Evolutionary conservation across 2,113 vertebrate genomes (phyloP).

Genomic region (Cisticola juncidis): DNA sequence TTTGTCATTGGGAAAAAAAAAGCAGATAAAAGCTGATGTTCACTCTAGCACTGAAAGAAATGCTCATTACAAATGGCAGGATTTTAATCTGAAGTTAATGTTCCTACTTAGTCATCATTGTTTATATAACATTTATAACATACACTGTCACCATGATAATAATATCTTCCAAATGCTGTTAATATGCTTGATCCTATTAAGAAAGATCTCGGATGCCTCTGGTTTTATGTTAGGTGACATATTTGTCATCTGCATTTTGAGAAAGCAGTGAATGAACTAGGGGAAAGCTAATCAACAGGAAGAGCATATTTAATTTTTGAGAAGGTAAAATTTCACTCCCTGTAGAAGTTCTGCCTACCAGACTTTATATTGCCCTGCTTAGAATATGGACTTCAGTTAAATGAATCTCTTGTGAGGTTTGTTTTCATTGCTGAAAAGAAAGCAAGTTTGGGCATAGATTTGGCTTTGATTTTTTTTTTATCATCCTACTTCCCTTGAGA

Average conservation of each 20-base stretch:
- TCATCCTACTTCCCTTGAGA: neutral
- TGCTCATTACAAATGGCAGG: neutral
- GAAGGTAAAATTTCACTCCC: neutral
- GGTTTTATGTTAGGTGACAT: neutral
- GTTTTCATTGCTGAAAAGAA: neutral
- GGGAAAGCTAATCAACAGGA: neutral
- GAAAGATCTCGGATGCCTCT: neutral
- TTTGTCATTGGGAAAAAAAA: neutral
- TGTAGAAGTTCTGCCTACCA: neutral
- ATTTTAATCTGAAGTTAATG: conserved; percentile 38
- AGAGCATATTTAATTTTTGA: neutral
- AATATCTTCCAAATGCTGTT: neutral
- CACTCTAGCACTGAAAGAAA: neutral
- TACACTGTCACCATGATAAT: neutral
- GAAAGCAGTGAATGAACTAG: neutral
- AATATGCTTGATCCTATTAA: neutral
- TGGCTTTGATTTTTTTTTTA: neutral
- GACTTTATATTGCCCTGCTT: neutral
- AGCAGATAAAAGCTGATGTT: neutral
- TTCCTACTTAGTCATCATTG: neutral
- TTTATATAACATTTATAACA: neutral
- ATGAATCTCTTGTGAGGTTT: neutral
- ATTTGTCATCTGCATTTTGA: neutral
- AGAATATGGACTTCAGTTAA: neutral
- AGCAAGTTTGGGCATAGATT: neutral